Evolutionary conservation across 1,140 invertebrate species (phyloP), one percentile per base, ranked within the genome.

Genomic region (Cecropterus lyciades): DNA sequence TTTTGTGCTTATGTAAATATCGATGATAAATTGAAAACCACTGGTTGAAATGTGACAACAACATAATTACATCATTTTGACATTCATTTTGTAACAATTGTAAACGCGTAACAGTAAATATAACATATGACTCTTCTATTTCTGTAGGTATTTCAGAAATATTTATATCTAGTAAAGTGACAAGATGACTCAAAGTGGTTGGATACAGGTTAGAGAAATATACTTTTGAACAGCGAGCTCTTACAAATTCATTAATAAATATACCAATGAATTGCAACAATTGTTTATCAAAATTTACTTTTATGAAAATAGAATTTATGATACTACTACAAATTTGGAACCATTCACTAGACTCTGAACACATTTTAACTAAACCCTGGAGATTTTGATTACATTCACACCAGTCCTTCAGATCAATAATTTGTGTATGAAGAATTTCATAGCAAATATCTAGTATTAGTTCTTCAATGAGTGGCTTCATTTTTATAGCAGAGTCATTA

Each of bases 21-120:
- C n/a, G n/a, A 68, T 78, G 81, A 70, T 87, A 87, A 60, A 82
- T 72, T 72, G 82, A 66, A 73, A 87, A 87, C 89, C 89, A 91
- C 15, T 82, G 55, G 20, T 82, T 82, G 72, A 80, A 89, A 67
- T 91, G 89, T 17, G 82, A 80, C 16, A 91, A 57, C 48, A 89
- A 67, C 77, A 91, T 73, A 48, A 87, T 80, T 13, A 87, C 67
- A 59, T 89, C 81, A 79, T 59, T 73, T 73, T 86, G 71, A 33
- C 66, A 79, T 20, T 73, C 59, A 37, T 67, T 13, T 57, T 83
- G 72, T 53, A 91, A 13, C n/a, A 57, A 37, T 7, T 74, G 72
- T 30, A 91, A 74, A 68, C 82, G 69, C 16, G 69, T 55, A 11
- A 79, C 0, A 8, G 73, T 68, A 48, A 43, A 59, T n/a, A 70